Evolutionary conservation across 2,888 invertebrate species (phyloP), one percentile per base, ranked within the genome.

Genomic region (Eupithecia subfuscata): DNA sequence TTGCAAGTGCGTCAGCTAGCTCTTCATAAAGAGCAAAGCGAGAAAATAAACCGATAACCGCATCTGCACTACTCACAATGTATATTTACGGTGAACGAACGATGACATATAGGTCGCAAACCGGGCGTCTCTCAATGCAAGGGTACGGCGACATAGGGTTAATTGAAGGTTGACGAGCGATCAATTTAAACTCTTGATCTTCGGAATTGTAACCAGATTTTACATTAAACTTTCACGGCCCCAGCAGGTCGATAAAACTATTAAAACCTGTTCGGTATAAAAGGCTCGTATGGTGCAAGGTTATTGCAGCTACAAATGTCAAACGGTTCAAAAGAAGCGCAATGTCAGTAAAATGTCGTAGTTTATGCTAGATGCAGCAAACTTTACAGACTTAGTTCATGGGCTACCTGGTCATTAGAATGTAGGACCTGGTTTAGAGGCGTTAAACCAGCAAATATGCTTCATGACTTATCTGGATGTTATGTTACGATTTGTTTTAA

Each of bases 11-110:
- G 93, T 93, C 93, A 92, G 90, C 90, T 90, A 90, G 90, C 90
- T 89, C 90, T 91, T 90, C 91, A 91, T 90, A 90, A 92, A 92
- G 90, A 90, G 92, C 91, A 92, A 92, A 91, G 87, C 88, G 91
- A 93, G 92, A 93, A 92, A 93, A 93, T 92, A 92, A 91, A 91
- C 84, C 87, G 90, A 92, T 93, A 93, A 91, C 89, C 87, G 89
- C 93, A 91, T 92, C 90, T 90, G 90, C 87, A 86, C 88, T 88
- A 86, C 86, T 86, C 85, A 87, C 86, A 86, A 83, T 85, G 84
- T 84, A 82, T 84, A 82, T 84, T 86, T 87, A 88, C 90, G 90
- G 92, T 91, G 89, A 91, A 91, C 89, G 91, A 90, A 91, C 90
- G 87, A 86, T 84, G 88, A 85, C 88, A 89, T 88, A 90, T 90